Base-by-base conservation (phyloP, 1,140 invertebrate species). In the Camponotus pennsylvanicus region DNA sequence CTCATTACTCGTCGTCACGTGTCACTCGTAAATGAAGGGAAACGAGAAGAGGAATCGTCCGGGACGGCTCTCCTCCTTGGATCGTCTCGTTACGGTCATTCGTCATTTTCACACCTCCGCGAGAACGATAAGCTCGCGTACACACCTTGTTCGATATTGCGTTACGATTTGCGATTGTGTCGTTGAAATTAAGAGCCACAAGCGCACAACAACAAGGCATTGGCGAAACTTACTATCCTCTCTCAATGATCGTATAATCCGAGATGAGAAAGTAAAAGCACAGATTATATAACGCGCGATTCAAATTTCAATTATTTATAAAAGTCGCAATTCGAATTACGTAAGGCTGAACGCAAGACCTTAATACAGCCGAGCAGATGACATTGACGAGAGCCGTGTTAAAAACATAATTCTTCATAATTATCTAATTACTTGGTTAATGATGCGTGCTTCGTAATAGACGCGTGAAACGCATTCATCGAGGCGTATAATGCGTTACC, bases 101-200 rank as follows among this genome's bases (percentile, higher is more conserved):
- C 90, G 90, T 91, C 90, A 91, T 91, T 90, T 91, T 91, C 90
- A 90, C 87, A 87, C 84, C 89, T 91, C 64, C 66, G 86, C 89
- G 77, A 77, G 83, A 83, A 87, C 86, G 86, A 71, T 42, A 42
- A 57, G 52, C 67, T 34, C 4, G 27, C 5, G 37, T 34, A 34
- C n/a, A 59, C 32, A 70, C 32, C 21, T 75, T 55, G 67, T 61
- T 49, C 69, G 45, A 75, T 75, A 75, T 61, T 70, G 13, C 77
- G 15, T 40, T 55, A 55, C 64, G 15, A 69, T 52, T 52, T 15
- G 15, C 49, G 67, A 40, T 79, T 69, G 63, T 52, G 42, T 34
- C 52, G 52, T 42, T n/a, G 49, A 71, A 27, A 82, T 82, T 42
- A 57, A 40, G 71, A 71, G 78, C 3, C 3, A 4, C n/a, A 27